Base-by-base conservation (phyloP, 53 echinoderm and acorn worm species). In the Holothuria scabra region DNA sequence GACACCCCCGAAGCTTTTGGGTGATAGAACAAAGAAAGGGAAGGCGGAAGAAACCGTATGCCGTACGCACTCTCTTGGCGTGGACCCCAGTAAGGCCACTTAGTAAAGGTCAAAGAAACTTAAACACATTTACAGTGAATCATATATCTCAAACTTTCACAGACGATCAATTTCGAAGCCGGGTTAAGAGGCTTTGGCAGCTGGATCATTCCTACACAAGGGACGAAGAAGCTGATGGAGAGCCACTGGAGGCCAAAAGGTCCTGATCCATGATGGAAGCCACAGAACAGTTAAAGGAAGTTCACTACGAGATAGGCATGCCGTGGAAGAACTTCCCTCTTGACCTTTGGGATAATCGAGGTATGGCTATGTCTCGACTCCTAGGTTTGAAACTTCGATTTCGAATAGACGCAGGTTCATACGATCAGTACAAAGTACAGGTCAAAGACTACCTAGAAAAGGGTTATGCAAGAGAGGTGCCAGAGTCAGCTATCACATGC, bases 21-120 rank as follows among this genome's bases (percentile, higher is more conserved):
- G n/a, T n/a, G n/a, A n/a, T n/a, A n/a, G 88, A 88, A 10, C 85
- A 89, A 56, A 20, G 88, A 59, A 79, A 85, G 22, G 89, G 85
- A 3, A 24, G 67, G 2, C 28, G 31, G 22, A 89, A 89, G 49
- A 85, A 80, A 76, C 79, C 91, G n/a, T n/a, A n/a, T n/a, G n/a
- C n/a, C n/a, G n/a, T n/a, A n/a, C n/a, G n/a, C n/a, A n/a, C n/a
- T n/a, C 74, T 76, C 44, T 37, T 85, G 5, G 87, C 87, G 12
- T 80, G 81, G 81, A 82, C 87, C 8, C 0, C 82, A 18, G 57
- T 86, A 66, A 79, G 86, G 0, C 78, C 78, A 8, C 38, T 44
- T 1, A 3, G 31, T 22, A 56, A 59, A 30, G 58, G 58, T 37
- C 29, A 65, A 62, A 62, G 30, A 28, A 30, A 23, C 13, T 35